phyloP scores from a whole-genome alignment of 2,113 vertebrate species.

The Carlito syrichta region DNA sequence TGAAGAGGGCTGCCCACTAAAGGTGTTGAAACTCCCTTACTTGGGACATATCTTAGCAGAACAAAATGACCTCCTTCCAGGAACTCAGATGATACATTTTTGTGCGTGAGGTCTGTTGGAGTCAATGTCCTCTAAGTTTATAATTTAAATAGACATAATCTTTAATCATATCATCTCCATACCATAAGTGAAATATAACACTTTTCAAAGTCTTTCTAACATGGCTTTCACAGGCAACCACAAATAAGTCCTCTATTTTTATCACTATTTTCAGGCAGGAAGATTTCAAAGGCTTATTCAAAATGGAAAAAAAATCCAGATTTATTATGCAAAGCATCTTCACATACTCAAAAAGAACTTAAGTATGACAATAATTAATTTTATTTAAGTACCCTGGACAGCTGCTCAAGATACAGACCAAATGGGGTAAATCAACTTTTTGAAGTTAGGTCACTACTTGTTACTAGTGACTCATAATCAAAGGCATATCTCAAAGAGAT shows the following conservation, averaged over 20 bases:
- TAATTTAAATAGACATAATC: neutral
- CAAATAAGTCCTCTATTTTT: neutral
- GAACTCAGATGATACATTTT: neutral
- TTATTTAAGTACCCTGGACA: conserved; percentile 78
- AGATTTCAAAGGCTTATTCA: conserved; percentile 19
- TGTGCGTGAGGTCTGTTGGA: neutral
- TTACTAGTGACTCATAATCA: conserved; percentile 37
- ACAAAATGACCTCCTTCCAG: neutral
- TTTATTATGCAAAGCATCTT: conserved; percentile 4
- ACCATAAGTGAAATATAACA: neutral
- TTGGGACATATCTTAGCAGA: neutral
- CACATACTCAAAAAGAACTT: conserved; percentile 26
- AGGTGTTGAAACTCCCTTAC: neutral
- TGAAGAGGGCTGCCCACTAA: neutral
- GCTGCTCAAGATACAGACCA: conserved; percentile 56
- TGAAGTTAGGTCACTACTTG: conserved; percentile 28
- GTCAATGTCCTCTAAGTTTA: neutral
- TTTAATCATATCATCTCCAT: neutral
- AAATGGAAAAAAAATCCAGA: conserved; percentile 25
- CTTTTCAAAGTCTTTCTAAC: conserved; percentile 15
- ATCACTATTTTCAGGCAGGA: conserved; percentile 19
- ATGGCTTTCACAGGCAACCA: neutral
- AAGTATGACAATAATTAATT: conserved; percentile 59
- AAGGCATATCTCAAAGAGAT: conserved; percentile 10
- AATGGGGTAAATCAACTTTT: neutral